Percentiles rank a stretch among this genome's conserved stretches.
Evolutionary conservation across 2,113 vertebrate species (phyloP).

Genomic region (Bolborhynchus lineola): DNA sequence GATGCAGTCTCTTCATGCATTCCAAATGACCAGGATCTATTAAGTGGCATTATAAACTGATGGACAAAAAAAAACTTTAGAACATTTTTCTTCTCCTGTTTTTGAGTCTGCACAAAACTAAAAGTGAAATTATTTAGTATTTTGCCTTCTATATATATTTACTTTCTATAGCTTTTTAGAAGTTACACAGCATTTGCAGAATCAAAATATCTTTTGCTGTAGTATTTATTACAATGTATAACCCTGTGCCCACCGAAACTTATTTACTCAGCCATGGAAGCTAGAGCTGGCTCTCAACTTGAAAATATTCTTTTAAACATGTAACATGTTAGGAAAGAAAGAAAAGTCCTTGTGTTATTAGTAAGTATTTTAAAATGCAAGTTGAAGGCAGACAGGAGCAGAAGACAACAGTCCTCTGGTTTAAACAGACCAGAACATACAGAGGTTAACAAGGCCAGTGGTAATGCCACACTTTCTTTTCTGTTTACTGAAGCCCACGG

Average conservation of each 20-base stretch:
- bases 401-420: neutral
- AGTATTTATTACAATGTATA: neutral
- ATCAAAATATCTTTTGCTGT: neutral
- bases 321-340: neutral
- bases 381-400: neutral
- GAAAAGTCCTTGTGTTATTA: neutral
- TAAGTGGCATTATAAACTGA: neutral
- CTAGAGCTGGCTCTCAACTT: neutral
- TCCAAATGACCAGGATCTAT: neutral
- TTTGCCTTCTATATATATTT: neutral
- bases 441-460: neutral
- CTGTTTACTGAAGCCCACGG: constrained; percentile 5
- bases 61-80: neutral
- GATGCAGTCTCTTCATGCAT: neutral
- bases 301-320: neutral
- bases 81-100: neutral
- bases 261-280: neutral
- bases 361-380: neutral
- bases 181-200: neutral
- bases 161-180: neutral
- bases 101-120: neutral
- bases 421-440: neutral
- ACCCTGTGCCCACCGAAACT: neutral
- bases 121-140: neutral
- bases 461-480: neutral